A percentile compares a stretch with the other conserved stretches of the same genome.
Conservation (phyloP, 2,113 vertebrate species). For the Tachysurus vachellii region DNA sequence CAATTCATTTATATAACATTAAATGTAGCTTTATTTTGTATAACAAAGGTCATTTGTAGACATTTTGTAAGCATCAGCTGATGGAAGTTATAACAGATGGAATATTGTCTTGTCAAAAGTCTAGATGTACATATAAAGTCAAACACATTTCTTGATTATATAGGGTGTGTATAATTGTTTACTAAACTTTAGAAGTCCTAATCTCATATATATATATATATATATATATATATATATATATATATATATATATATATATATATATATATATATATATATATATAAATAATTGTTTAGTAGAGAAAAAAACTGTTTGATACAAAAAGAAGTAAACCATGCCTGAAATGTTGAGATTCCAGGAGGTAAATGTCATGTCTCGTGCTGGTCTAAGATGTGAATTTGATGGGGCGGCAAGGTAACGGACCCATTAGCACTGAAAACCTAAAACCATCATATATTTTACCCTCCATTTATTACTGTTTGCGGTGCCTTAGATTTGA, state of each 20-base stretch:
- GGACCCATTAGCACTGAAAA: constrained; percentile 55
- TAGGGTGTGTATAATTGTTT: constrained; percentile 55
- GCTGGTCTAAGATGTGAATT: constrained; percentile 61
- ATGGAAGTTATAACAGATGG: constrained; percentile 25
- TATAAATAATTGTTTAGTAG: constrained; percentile 37
- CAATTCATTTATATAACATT: constrained; percentile 42
- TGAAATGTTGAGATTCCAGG: constrained; percentile 40
- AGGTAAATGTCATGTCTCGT: constrained; percentile 50
- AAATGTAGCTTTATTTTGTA: constrained; percentile 56
- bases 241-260: constrained; percentile 33
- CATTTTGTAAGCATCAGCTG: constrained; percentile 46
- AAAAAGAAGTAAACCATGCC: constrained; percentile 32
- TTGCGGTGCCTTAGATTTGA: constrained; percentile 51
- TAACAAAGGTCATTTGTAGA: constrained; percentile 46
- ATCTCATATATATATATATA: constrained; percentile 31
- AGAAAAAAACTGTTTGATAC: constrained; percentile 32
- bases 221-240: constrained; percentile 24
- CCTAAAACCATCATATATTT: constrained; percentile 60
- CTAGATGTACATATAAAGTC: constrained; percentile 59
- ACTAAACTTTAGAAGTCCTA: constrained; percentile 47
- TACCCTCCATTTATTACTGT: constrained; percentile 37
- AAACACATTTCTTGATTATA: constrained; percentile 46
- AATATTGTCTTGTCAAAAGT: constrained; percentile 49
- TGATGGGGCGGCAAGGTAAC: constrained; percentile 49
- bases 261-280: not conserved